These are phyloP conservation scores for Gopherus flavomarginatus DNA, from an alignment of 2,113 vertebrate species.

Conservation along the genomic window DNA sequence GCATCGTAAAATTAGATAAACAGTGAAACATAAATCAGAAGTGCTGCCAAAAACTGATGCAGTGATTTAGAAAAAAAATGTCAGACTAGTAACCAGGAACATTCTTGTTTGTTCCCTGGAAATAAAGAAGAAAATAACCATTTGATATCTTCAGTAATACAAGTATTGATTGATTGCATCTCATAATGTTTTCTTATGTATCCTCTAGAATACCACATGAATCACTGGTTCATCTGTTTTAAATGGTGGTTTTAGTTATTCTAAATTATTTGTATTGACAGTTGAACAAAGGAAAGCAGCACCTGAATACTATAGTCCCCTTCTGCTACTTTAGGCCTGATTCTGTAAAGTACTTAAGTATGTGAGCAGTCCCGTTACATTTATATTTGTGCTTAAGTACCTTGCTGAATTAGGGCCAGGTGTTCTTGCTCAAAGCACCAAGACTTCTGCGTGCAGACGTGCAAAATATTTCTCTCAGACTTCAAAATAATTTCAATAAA, in stretches of 20 bases:
- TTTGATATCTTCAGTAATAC: slow-evolving; percentile 18
- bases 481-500: background rate
- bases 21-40: slow-evolving; percentile 57
- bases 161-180: slow-evolving; percentile 34
- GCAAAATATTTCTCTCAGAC: background rate
- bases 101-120: slow-evolving; percentile 14
- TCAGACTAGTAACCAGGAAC: background rate
- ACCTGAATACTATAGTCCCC: background rate
- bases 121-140: slow-evolving; percentile 49
- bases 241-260: slow-evolving; percentile 41
- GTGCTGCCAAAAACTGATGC: slow-evolving; percentile 45
- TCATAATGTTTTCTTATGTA: slow-evolving; percentile 42
- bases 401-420: background rate
- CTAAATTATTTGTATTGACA: slow-evolving; percentile 5
- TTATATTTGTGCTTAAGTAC: background rate
- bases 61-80: slow-evolving; percentile 65
- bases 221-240: slow-evolving; percentile 27
- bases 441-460: background rate
- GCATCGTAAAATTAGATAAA: slow-evolving; percentile 62
- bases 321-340: background rate
- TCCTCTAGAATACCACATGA: slow-evolving; percentile 51
- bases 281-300: slow-evolving; percentile 26
- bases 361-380: too few species aligned
- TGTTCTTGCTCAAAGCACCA: background rate
- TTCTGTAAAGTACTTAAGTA: background rate